Conservation (phyloP, 2,888 invertebrate genomes). For the Protonemura montana region DNA sequence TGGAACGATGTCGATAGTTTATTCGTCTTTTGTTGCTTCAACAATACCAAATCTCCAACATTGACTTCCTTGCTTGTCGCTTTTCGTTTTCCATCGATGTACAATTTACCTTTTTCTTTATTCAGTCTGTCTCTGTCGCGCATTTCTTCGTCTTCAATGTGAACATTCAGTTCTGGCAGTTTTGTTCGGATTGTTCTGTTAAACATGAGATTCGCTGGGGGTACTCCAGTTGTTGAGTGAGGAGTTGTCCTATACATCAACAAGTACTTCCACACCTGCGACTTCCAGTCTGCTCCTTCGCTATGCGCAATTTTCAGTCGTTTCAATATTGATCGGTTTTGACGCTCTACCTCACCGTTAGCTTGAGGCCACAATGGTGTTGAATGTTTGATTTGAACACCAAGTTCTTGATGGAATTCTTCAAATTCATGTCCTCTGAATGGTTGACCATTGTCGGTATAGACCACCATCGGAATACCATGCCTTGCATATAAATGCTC, state of each 20-base stretch:
- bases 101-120: too few relatives aligned
- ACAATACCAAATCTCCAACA: too few relatives aligned
- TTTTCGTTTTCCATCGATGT: too few relatives aligned
- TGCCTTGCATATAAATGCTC: conserved; percentile 12
- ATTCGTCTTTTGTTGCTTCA: too few relatives aligned
- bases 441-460: background rate
- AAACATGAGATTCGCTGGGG: too few relatives aligned
- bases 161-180: too few relatives aligned
- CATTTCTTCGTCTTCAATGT: too few relatives aligned
- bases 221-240: too few relatives aligned
- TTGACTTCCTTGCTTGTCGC: too few relatives aligned
- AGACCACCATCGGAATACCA: background rate
- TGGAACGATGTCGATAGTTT: too few relatives aligned
- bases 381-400: background rate
- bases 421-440: background rate
- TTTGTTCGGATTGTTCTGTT: too few relatives aligned
- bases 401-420: background rate
- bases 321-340: conserved; percentile 21
- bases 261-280: background rate
- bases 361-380: conserved; percentile 28
- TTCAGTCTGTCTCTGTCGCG: too few relatives aligned
- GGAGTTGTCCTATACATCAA: conserved; percentile 13
- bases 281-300: background rate
- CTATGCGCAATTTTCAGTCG: conserved; percentile 2
- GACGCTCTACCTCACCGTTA: conserved; percentile 21